Conservation (phyloP, 2,797 vertebrate species). For the Luscinia luscinia region DNA sequence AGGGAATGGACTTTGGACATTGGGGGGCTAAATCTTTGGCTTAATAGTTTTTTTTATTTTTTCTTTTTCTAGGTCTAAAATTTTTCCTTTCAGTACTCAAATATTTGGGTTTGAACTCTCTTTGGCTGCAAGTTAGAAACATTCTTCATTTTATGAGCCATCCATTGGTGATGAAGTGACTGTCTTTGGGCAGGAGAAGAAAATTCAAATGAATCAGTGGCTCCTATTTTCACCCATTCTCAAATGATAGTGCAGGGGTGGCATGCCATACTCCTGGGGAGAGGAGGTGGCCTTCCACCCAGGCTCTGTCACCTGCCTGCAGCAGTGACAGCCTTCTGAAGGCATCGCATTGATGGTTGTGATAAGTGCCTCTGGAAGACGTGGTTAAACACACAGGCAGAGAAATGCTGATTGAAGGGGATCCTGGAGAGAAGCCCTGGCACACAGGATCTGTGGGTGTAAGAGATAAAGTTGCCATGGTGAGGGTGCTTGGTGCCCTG, state of each 20-base stretch:
- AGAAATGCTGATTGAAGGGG: constrained; percentile 17
- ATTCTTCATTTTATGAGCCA: background rate
- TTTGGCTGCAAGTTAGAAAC: background rate
- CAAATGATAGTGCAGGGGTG: constrained; percentile 28
- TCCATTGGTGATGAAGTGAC: background rate
- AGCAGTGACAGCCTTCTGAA: background rate
- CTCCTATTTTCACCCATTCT: background rate
- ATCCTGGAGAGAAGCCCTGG: constrained; percentile 33
- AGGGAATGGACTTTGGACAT: background rate
- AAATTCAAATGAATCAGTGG: background rate
- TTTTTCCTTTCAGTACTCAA: background rate
- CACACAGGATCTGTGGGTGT: constrained; percentile 30
- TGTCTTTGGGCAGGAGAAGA: background rate
- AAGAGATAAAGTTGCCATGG: constrained; percentile 54
- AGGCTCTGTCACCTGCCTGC: constrained; percentile 26
- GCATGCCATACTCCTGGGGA: background rate
- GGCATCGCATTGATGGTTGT: background rate
- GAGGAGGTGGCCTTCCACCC: constrained; percentile 5
- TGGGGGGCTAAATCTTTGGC: background rate
- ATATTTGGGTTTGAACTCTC: background rate
- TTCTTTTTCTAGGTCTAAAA: background rate
- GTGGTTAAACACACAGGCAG: background rate
- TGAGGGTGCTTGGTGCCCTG: constrained; percentile 19
- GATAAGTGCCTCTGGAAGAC: background rate
- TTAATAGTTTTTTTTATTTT: background rate